Base-by-base conservation (phyloP, 2,113 vertebrate genomes). In the Oncorhynchus kisutch region DNA sequence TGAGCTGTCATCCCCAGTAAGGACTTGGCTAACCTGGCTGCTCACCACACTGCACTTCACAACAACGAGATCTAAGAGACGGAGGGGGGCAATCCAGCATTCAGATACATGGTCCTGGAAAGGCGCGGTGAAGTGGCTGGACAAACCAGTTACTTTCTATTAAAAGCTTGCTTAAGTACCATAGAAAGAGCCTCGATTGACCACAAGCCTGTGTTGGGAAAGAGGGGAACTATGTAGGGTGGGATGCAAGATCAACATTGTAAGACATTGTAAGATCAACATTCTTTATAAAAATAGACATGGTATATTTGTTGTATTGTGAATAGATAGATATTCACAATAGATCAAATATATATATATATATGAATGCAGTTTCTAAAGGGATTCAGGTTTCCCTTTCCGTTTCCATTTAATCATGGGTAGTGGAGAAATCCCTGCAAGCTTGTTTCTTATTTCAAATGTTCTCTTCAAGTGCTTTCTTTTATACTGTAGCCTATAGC, bases 181-280 rank as follows among this genome's bases (percentile, higher is more conserved):
- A 88, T 88, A 89, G 86, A 82, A 76, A 90, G 84, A 88, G 85
- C 86, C 89, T 87, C 84, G 77, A 88, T 84, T 85, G 88, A 90
- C 88, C 87, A 84, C 82, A 75, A 82, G 82, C 87, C 87, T 91
- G 88, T 89, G 87, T 90, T 64, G 73, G 20, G 82, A 80, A 29
- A 71, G 25, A 39, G 67, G 64, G 66, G 54, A 67, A 76, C 79
- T 81, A 45, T 45, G 24, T 20, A 69, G 20, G 24, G 18, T 80
- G 31, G 69, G 72, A 69, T 64, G 70, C 86, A 86, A 76, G 75
- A 67, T 3, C 1, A 59, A 73, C 76, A 72, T 66, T 31, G n/a
- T n/a, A n/a, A n/a, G n/a, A n/a, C n/a, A n/a, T n/a, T 51, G 87
- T 87, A 86, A 76, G 75, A 67, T 3, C 1, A 59, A 73, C 76